Evolutionary conservation across 2,797 vertebrate genomes (phyloP), one percentile per base, ranked within the genome.

Genomic region (Poecile montanus): DNA sequence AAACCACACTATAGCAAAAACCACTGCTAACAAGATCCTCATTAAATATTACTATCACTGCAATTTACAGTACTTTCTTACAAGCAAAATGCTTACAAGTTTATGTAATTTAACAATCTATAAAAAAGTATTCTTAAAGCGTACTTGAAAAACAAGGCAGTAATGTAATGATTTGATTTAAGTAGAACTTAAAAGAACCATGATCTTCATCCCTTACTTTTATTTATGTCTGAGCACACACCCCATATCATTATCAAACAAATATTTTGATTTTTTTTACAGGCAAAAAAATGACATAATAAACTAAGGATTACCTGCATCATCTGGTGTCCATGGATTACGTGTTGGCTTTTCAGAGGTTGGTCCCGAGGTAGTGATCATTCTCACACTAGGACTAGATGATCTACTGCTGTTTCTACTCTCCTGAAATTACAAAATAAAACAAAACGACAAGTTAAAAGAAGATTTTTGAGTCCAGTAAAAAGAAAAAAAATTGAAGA

Each of bases 381-480:
- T 99, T 98, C 99, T 99, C 95, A 99, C 97, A 93, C 99, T 99
- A 74, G 99, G 99, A 97, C 99, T 99, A 93, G 99, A 99, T 71
- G 99, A 99, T 78, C 99, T 98, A 98, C 99, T 99, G 98, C 98
- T 99, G 98, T 97, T 99, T 97, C 98, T 98, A 94, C 99, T 99
- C 82, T 98, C 98, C 99, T 99, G 96, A 97, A 94, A 74, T 68
- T 7, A 80, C 26, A 51, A 83, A 91, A 65, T 18, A 89, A 86
- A 75, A 38, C 4, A 51, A 83, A 76, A 32, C 2, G 0, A 60
- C 10, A 70, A 66, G 27, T 51, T 53, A 90, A 50, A 10, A 36
- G 7, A 78, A 62, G 22, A 34, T 14, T 42, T 67, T n/a, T n/a
- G 4, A 66, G 7, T 36, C 84, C 2, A n/a, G 63, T 81, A 51